These are phyloP conservation scores for Tinea semifulvella DNA, from an alignment of 2,888 invertebrate species.

Conservation along the genomic window DNA sequence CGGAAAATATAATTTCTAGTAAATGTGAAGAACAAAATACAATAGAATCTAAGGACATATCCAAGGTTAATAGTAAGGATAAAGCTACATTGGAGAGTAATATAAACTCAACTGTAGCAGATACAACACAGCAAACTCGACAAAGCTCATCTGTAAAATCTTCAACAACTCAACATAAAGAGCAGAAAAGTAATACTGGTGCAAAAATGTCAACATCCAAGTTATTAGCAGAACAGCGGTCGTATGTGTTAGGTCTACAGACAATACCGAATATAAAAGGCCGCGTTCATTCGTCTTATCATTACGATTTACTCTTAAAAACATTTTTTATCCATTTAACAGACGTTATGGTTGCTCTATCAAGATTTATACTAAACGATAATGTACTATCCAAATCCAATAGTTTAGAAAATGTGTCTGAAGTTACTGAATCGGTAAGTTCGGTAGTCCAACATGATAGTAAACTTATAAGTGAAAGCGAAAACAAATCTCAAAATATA, in stretches of 20 bases:
- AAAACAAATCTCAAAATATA: slow-evolving; percentile 14
- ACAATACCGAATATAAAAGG: slow-evolving; percentile 49
- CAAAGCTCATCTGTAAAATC: not conserved
- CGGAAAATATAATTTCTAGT: no score
- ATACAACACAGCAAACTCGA: no score
- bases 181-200: not conserved
- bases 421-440: slow-evolving; percentile 1
- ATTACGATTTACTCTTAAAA: slow-evolving; percentile 44
- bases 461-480: slow-evolving; percentile 18
- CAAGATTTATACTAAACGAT: slow-evolving; percentile 39
- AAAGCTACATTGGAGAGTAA: no score
- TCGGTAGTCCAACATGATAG: slow-evolving; percentile 17
- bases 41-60: no score
- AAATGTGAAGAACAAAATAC: no score
- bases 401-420: slow-evolving; percentile 5
- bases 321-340: slow-evolving; percentile 57
- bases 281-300: slow-evolving; percentile 35
- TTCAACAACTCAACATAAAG: slow-evolving; percentile 17
- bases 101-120: no score
- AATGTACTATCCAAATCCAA: slow-evolving; percentile 7
- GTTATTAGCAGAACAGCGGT: slow-evolving; percentile 34
- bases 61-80: no score
- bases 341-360: slow-evolving; percentile 55
- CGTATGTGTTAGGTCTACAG: slow-evolving; percentile 41
- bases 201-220: slow-evolving; percentile 22